These are phyloP conservation scores for Paramormyrops hopkinsi DNA, from an alignment of 2,797 vertebrate genomes.

Conservation along the genomic window DNA sequence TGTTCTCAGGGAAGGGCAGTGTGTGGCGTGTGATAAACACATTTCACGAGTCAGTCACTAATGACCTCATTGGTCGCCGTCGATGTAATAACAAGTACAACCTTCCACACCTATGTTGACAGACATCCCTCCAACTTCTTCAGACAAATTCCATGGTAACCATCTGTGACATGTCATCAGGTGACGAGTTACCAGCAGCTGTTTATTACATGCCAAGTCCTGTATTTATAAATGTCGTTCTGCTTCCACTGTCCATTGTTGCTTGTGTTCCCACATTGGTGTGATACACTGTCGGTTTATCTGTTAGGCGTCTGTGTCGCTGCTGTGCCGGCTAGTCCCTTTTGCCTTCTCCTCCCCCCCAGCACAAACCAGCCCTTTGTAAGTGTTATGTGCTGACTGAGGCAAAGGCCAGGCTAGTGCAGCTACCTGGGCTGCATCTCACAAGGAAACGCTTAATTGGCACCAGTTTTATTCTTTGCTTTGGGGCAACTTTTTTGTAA, in stretches of 20 bases:
- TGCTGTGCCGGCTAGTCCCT: conserved; percentile 30
- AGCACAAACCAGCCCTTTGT: background rate
- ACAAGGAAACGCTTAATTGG: conserved; percentile 32
- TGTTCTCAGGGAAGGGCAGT: conserved; percentile 12
- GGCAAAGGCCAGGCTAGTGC: conserved; percentile 20
- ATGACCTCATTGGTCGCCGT: conserved; percentile 42
- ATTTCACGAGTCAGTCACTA: conserved; percentile 39
- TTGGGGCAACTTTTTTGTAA: conserved; percentile 27
- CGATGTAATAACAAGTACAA: conserved; percentile 37
- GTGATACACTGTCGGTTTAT: background rate
- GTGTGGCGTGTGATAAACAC: conserved; percentile 29
- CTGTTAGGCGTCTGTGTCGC: conserved; percentile 28
- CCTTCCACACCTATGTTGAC: conserved; percentile 37
- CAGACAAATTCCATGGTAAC: conserved; percentile 30
- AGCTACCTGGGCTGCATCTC: conserved; percentile 31
- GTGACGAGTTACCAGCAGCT: conserved; percentile 31
- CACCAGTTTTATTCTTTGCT: conserved; percentile 26
- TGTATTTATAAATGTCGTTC: conserved; percentile 9
- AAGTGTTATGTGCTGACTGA: conserved; percentile 24
- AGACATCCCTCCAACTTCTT: conserved; percentile 32
- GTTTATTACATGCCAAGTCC: conserved; percentile 23
- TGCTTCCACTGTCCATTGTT: conserved; percentile 15
- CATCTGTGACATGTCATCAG: conserved; percentile 40
- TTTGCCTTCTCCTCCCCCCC: conserved; percentile 26
- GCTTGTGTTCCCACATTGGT: conserved; percentile 11